Evolutionary conservation across 2,113 vertebrate species (phyloP), one percentile per base, ranked within the genome.

Genomic region (Otis tarda): DNA sequence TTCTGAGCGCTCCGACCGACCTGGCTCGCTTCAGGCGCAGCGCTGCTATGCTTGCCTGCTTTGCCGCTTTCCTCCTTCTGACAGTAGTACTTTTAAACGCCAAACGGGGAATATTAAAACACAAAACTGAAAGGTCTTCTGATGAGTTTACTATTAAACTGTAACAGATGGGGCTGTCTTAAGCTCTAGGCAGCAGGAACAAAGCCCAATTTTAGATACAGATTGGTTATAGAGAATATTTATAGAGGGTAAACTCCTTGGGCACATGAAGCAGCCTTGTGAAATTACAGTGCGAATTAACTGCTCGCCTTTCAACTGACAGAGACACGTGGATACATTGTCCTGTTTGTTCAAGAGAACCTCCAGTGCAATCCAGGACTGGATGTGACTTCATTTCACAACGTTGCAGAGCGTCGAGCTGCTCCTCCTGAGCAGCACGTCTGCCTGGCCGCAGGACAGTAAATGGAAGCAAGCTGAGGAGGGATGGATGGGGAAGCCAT

Each of bases 161-260:
- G 50, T 84, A 97, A 97, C 97, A 98, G 97, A 98, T 98, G 95
- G 96, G 94, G 64, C 82, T 95, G 86, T 95, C 95, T 97, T 97
- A 96, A 96, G 93, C 90, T 96, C 70, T 83, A 96, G 91, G 83
- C 93, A 97, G 64, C 76, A 95, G 89, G 87, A 96, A 85, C 43
- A 10, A 94, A 90, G 75, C 55, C 96, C 77, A 96, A 39, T 95
- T 97, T 98, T 97, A 97, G 83, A 93, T 93, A 97, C 92, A 97
- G 97, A 97, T 98, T 97, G 94, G 89, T 97, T 97, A 93, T 69
- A 93, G 84, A 96, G 91, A 96, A 87, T 97, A 98, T 97, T 96
- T 97, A 96, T 95, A 95, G 96, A 95, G 8, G 74, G 92, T 90
- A 95, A 98, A 95, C 52, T 94, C 88, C 77, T 96, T 82, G 57